Conservation (phyloP, 2,113 vertebrate genomes). For the Cariama cristata region DNA sequence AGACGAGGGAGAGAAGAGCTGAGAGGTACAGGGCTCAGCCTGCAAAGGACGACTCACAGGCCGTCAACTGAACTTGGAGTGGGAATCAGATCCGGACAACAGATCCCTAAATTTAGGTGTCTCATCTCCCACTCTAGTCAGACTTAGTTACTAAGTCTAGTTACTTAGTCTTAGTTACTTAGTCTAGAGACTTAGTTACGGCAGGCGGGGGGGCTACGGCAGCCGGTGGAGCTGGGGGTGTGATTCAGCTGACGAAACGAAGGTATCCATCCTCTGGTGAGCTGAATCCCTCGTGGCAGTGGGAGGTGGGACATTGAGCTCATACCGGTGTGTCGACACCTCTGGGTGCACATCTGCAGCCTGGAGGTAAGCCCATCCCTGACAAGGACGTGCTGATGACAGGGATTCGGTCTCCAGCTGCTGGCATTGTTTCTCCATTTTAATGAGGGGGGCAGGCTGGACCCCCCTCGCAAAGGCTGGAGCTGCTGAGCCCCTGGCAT, state of each 20-base stretch:
- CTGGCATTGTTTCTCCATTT: background rate
- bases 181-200: background rate
- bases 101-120: background rate
- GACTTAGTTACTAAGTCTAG: no score
- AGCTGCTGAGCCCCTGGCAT: background rate
- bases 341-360: background rate
- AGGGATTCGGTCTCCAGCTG: background rate
- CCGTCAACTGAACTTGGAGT: background rate
- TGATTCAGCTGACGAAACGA: background rate
- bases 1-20: background rate
- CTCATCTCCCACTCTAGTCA: background rate
- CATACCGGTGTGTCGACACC: rapidly evolving
- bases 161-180: no score
- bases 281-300: background rate
- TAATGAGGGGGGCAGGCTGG: background rate
- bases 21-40: background rate
- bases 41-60: background rate
- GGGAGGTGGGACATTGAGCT: background rate
- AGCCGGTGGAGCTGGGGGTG: background rate
- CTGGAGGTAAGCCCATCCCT: background rate
- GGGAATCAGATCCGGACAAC: background rate
- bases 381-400: background rate
- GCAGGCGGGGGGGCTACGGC: background rate
- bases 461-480: background rate
- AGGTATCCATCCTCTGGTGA: background rate